Evolutionary conservation across 2,797 vertebrate species (phyloP).

Genomic region (Centroberyx gerrardi): DNA sequence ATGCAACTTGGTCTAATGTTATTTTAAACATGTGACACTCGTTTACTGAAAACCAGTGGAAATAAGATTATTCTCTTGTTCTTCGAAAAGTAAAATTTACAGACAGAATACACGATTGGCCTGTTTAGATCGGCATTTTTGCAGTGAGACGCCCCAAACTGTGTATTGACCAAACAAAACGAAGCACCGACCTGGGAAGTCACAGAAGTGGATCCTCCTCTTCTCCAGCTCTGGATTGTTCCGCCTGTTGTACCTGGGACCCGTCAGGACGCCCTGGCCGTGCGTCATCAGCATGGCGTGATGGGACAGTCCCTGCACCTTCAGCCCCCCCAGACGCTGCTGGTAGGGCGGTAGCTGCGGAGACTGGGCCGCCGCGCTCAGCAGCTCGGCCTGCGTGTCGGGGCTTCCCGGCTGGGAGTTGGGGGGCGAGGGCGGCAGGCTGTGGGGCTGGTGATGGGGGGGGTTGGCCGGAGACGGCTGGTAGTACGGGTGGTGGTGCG

Average conservation of each 20-base stretch:
- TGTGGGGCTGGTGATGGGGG: slow-evolving; percentile 84
- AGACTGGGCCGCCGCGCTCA: slow-evolving; percentile 83
- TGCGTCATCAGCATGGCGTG: slow-evolving; percentile 87
- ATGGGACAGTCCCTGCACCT: slow-evolving; percentile 83
- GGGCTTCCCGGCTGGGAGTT: slow-evolving; percentile 95
- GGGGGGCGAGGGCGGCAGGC: slow-evolving; percentile 91
- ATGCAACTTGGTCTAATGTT: too few relatives aligned
- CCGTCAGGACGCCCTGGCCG: slow-evolving; percentile 87
- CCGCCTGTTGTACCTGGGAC: slow-evolving; percentile 93
- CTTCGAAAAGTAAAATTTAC: too few relatives aligned
- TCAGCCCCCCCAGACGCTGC: slow-evolving; percentile 81
- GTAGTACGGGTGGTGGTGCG: slow-evolving; percentile 76
- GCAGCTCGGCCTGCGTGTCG: slow-evolving; percentile 88
- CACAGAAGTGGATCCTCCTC: slow-evolving; percentile 93
- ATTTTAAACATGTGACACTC: too few relatives aligned
- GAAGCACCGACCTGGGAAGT: slow-evolving; percentile 86
- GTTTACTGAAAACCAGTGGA: too few relatives aligned
- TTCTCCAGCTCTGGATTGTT: slow-evolving; percentile 96
- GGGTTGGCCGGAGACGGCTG: slow-evolving; percentile 60
- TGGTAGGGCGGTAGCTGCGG: slow-evolving; percentile 86
- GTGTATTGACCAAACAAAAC: neutral
- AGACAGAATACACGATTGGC: too few relatives aligned
- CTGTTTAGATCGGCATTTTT: too few relatives aligned
- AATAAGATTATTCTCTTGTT: too few relatives aligned
- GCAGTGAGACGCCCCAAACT: too few relatives aligned